phyloP scores from a whole-genome alignment of 2,113 vertebrate species.

The Catharus fuscescens region DNA sequence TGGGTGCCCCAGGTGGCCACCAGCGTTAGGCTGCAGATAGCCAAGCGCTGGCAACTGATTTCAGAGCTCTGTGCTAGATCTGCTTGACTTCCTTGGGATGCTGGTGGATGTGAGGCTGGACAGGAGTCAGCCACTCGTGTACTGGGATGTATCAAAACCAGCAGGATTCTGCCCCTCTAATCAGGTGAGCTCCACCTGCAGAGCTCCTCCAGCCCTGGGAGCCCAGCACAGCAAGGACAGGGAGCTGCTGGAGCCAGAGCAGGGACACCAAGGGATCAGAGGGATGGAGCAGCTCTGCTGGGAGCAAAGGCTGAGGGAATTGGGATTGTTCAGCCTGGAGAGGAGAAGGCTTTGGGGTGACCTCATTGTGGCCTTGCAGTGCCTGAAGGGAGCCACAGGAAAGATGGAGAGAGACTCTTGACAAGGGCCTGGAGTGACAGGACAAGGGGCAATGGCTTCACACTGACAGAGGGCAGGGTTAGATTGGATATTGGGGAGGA shows the following conservation, averaged over 20 bases:
- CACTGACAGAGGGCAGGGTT: too few species aligned
- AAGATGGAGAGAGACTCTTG: neutral
- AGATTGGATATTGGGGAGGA: fast-evolving
- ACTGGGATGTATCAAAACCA: neutral
- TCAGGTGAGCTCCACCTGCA: neutral
- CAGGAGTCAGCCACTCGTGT: fast-evolving
- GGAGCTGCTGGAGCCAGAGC: neutral
- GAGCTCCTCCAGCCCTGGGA: neutral
- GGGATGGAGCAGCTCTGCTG: neutral
- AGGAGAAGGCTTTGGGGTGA: neutral
- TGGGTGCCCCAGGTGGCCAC: neutral
- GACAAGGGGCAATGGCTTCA: too few species aligned
- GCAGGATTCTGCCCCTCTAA: neutral
- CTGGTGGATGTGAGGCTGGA: neutral
- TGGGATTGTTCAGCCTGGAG: neutral
- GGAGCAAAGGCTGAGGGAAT: neutral
- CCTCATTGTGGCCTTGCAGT: fast-evolving
- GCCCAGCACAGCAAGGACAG: neutral
- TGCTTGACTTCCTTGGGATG: neutral
- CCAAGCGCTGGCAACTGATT: neutral
- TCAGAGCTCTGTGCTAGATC: neutral
- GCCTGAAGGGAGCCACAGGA: neutral
- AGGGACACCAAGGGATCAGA: neutral
- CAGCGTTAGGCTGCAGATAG: neutral
- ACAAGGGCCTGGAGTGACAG: neutral